phyloP scores from a whole-genome alignment of 2,797 vertebrate species.

The Bucorvus abyssinicus region DNA sequence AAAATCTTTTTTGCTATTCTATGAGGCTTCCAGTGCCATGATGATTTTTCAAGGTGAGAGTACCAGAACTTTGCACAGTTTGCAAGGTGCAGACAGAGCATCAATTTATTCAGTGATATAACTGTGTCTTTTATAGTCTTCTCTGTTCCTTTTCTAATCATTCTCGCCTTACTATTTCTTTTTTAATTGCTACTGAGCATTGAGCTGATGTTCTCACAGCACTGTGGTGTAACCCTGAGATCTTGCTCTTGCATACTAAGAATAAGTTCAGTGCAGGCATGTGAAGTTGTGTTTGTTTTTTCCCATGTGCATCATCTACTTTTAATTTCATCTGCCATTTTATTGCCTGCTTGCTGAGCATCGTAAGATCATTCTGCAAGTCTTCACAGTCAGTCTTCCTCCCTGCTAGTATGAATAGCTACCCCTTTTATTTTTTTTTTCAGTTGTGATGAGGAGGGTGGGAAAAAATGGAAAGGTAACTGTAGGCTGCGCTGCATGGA shows the following conservation, averaged over 20 bases:
- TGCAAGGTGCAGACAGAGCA: neutral
- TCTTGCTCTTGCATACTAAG: neutral
- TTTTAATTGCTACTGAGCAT: neutral
- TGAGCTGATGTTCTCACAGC: neutral
- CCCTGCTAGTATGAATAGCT: neutral
- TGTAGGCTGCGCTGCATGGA: neutral
- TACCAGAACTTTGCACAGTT: neutral
- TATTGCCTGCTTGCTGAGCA: neutral
- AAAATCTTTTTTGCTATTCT: neutral
- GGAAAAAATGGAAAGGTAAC: neutral
- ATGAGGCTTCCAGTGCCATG: neutral
- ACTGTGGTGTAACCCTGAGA: neutral
- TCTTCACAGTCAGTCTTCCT: neutral
- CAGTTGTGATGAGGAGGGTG: neutral
- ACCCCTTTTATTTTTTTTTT: neutral
- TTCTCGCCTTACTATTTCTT: neutral
- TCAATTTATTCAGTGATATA: neutral
- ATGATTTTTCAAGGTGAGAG: neutral
- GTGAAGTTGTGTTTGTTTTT: neutral
- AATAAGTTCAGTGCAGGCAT: neutral
- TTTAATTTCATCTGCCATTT: conserved; percentile 14
- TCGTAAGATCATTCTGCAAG: neutral
- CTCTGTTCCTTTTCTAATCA: neutral
- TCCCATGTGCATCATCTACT: neutral
- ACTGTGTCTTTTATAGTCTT: neutral